Percentiles rank a stretch among this genome's conserved stretches.
phyloP scores from a whole-genome alignment of 2,888 invertebrate genomes.

The Eupelmus urozonus region DNA sequence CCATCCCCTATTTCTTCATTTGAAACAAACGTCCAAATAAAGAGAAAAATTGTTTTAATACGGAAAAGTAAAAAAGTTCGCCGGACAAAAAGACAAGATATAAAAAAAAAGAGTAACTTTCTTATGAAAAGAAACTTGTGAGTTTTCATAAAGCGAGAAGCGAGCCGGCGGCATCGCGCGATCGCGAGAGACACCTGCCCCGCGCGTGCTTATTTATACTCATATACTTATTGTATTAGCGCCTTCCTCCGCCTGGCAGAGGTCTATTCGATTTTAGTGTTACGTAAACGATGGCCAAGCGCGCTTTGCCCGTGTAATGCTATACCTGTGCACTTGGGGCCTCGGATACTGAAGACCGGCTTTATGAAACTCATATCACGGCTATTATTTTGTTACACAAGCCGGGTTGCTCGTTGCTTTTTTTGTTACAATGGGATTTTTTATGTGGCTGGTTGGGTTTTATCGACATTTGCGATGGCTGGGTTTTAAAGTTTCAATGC shows the following conservation, averaged over 20 bases:
- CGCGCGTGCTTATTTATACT: conserved; percentile 6
- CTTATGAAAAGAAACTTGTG: conserved; percentile 16
- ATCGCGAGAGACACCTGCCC: neutral
- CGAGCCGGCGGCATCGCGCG: neutral
- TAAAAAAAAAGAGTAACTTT: no score
- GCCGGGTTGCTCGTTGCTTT: neutral
- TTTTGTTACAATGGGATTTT: neutral
- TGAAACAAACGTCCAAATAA: no score
- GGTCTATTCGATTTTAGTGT: conserved; percentile 32
- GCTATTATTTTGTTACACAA: conserved; percentile 36
- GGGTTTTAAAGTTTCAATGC: neutral
- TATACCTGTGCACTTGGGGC: neutral
- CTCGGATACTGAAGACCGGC: conserved; percentile 6
- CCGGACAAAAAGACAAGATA: no score
- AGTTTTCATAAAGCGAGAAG: conserved; percentile 20
- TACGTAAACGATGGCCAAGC: conserved; percentile 15
- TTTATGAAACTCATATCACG: conserved; percentile 23
- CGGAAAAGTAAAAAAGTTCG: no score
- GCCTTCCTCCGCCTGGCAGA: neutral
- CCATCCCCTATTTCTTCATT: no score
- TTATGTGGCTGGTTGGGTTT: no score
- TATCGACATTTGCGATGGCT: no score
- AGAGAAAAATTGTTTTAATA: no score
- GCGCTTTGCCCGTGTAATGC: no score
- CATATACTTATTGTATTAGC: conserved; percentile 36